phyloP scores from a whole-genome alignment of 2,797 vertebrate genomes.

The Chromobotia macracanthus region DNA sequence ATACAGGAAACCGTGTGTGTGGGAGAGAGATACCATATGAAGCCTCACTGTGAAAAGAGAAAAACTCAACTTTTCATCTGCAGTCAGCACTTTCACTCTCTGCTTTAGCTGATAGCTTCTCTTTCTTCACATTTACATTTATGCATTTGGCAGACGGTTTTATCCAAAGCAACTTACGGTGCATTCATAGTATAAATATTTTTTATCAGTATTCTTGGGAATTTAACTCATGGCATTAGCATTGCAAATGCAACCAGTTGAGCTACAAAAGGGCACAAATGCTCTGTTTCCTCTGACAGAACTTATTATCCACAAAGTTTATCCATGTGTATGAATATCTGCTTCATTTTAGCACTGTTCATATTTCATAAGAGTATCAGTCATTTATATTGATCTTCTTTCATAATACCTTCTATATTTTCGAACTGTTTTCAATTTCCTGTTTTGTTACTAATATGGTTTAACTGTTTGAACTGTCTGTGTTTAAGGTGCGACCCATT shows the following conservation, averaged over 20 bases:
- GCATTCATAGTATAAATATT: not conserved
- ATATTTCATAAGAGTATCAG: not conserved
- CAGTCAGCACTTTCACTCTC: constrained; percentile 19
- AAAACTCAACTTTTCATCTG: not conserved
- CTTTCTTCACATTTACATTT: constrained; percentile 24
- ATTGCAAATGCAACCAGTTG: not conserved
- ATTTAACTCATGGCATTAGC: not conserved
- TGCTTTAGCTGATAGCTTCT: constrained; percentile 28
- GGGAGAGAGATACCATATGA: constrained; percentile 11
- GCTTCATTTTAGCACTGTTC: not conserved
- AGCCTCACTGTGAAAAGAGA: constrained; percentile 5
- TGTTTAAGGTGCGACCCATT: constrained; percentile 86
- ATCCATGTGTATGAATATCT: not conserved
- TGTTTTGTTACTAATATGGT: not conserved
- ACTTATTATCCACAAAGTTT: not conserved
- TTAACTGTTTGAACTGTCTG: constrained; percentile 15
- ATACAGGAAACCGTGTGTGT: constrained; percentile 10
- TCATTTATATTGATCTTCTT: not conserved
- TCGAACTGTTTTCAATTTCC: not conserved
- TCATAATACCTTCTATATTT: constrained; percentile 6
- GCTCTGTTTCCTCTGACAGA: not conserved
- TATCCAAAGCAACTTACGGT: not conserved
- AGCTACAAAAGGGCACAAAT: not conserved
- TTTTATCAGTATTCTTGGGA: constrained; percentile 4
- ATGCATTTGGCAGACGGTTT: constrained; percentile 5